Evolutionary conservation across 2,113 vertebrate genomes (phyloP), one percentile per base, ranked within the genome.

Genomic region (Rostratula benghalensis): DNA sequence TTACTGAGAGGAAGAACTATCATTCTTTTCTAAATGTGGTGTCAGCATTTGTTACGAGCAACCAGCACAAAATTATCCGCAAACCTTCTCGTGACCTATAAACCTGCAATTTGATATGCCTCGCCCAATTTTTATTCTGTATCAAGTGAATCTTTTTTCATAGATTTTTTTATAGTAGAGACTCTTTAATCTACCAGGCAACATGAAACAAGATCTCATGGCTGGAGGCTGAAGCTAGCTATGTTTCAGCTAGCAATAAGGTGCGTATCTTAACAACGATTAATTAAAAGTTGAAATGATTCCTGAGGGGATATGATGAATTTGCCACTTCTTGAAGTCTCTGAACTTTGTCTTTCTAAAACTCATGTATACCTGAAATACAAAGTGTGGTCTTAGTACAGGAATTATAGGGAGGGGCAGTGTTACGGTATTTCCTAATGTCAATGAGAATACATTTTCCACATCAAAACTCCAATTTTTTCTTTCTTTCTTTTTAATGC

Each of bases 31-130:
- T 75, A 89, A 94, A 88, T 21, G 71, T 71, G 16, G 56, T 86
- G 85, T 92, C 90, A 96, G 90, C 87, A 39, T 93, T 94, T 80
- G 63, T 90, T 90, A 77, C 2, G 1, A 88, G 67, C 79, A 88
- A 86, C 67, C n/a, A 86, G 80, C 73, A 48, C 45, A 88, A 63
- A 95, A 95, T 83, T 74, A 88, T 87, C 71, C 3, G 2, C 68
- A 94, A 96, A 78, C 83, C 71, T 96, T 94, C 71, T 67, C 9
- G 11, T 94, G 95, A 97, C 93, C 95, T 94, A 90, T 53, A 96
- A 96, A 87, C 94, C 60, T 92, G 67, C 27, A 94, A 90, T 90
- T 71, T 83, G 76, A 90, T 83, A 88, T 27, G 59, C 65, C 76
- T 96, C 61, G 63, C 64, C 33, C 73, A 33, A 67, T 78, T 93